Conservation (phyloP, 2,888 invertebrate genomes). For the Heliothis peltigera region DNA sequence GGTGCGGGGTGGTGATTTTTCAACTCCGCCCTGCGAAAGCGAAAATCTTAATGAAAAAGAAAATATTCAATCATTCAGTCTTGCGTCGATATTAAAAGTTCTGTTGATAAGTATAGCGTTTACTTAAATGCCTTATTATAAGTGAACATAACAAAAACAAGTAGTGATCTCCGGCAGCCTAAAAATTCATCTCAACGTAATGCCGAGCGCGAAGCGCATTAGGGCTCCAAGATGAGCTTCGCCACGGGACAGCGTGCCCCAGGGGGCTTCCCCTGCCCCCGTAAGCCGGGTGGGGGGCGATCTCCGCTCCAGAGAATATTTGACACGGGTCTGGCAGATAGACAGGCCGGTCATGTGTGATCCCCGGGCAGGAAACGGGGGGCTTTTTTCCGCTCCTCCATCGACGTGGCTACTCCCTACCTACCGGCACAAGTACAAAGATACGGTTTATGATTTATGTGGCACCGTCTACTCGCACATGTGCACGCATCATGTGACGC, state of each 20-base stretch:
- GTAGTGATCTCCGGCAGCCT: slow-evolving; percentile 72
- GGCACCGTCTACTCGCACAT: slow-evolving; percentile 82
- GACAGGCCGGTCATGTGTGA: slow-evolving; percentile 90
- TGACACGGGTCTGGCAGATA: slow-evolving; percentile 90
- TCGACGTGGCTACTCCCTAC: slow-evolving; percentile 84
- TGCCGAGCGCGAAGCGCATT: slow-evolving; percentile 86
- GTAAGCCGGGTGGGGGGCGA: slow-evolving; percentile 80
- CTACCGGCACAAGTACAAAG: slow-evolving; percentile 81
- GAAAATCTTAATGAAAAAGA: slow-evolving; percentile 87
- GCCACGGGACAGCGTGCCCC: slow-evolving; percentile 89
- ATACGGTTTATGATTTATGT: slow-evolving; percentile 88
- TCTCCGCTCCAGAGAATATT: slow-evolving; percentile 90
- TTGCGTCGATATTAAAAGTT: slow-evolving; percentile 65
- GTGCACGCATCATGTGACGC: slow-evolving; percentile 83
- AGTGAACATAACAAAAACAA: slow-evolving; percentile 62
- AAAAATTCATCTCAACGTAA: slow-evolving; percentile 87
- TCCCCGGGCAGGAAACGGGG: slow-evolving; percentile 88
- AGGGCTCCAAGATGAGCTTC: slow-evolving; percentile 89
- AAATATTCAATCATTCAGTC: slow-evolving; percentile 81
- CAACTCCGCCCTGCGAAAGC: slow-evolving; percentile 79
- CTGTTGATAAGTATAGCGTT: neutral
- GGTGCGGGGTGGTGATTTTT: slow-evolving; percentile 87
- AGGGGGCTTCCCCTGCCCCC: slow-evolving; percentile 83
- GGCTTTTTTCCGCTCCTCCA: slow-evolving; percentile 87
- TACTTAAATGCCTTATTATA: slow-evolving; percentile 24